phyloP scores from a whole-genome alignment of 2,113 vertebrate species.

The Uria lomvia region DNA sequence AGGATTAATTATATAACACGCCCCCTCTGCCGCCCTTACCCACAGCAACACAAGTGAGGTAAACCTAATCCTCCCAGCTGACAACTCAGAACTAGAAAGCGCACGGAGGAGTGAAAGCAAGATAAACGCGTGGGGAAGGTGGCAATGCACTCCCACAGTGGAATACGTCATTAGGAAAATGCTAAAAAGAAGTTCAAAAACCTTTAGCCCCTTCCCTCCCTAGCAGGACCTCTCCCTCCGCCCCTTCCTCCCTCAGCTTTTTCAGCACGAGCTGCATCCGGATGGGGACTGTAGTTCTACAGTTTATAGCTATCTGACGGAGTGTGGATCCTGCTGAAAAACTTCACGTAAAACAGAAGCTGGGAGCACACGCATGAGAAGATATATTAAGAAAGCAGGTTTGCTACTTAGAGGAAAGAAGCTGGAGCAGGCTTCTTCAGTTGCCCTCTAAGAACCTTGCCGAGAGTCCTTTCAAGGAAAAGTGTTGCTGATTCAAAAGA shows the following conservation, averaged over 20 bases:
- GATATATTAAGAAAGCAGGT: not conserved
- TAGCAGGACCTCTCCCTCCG: not conserved
- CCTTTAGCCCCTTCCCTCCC: not conserved
- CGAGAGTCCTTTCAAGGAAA: not conserved
- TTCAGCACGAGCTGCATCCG: not conserved
- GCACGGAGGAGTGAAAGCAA: not conserved
- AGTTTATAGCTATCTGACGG: not conserved
- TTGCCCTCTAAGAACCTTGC: slow-evolving; percentile 33
- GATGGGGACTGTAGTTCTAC: not conserved
- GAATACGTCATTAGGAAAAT: not conserved
- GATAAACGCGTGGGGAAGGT: slow-evolving; percentile 6
- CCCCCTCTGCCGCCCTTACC: slow-evolving; percentile 34
- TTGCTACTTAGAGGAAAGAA: slow-evolving; percentile 13
- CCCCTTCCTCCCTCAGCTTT: not conserved
- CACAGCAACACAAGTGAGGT: slow-evolving; percentile 17
- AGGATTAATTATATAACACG: slow-evolving; percentile 48
- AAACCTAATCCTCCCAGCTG: slow-evolving; percentile 2
- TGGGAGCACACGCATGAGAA: not conserved
- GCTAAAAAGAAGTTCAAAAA: slow-evolving; percentile 6
- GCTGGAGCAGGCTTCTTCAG: slow-evolving; percentile 58
- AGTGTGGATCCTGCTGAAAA: not conserved
- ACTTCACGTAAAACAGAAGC: not conserved
- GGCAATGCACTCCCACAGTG: not conserved
- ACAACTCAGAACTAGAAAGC: slow-evolving; percentile 1
- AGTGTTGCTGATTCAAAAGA: slow-evolving; percentile 1